phyloP scores from a whole-genome alignment of 2,113 vertebrate species.

The Hippoglossus stenolepis region DNA sequence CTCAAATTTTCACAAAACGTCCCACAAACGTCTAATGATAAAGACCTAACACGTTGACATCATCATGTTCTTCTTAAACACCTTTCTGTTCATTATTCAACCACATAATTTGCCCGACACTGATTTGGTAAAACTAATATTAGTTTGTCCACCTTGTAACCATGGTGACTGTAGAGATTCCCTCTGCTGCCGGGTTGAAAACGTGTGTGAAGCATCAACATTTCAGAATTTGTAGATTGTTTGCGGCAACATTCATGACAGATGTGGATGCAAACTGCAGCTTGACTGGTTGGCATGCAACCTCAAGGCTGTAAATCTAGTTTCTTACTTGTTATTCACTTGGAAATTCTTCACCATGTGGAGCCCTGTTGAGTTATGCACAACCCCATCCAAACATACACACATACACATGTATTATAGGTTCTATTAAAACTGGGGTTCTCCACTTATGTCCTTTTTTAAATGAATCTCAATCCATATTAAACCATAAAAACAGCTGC shows the following conservation, averaged over 20 bases:
- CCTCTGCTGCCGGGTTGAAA: too few species aligned
- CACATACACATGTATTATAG: background rate
- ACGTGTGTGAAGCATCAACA: background rate
- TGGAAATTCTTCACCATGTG: background rate
- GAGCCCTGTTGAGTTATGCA: background rate
- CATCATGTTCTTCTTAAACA: too few species aligned
- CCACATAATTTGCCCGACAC: too few species aligned
- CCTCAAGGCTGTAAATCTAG: background rate
- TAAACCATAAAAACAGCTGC: background rate
- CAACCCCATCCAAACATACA: background rate
- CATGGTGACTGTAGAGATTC: too few species aligned
- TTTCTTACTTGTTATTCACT: background rate
- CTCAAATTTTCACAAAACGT: too few species aligned
- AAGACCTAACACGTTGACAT: background rate
- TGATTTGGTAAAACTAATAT: too few species aligned
- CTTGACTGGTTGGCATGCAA: background rate
- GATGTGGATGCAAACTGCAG: background rate
- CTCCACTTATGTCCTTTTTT: background rate
- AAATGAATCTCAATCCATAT: background rate
- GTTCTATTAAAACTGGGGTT: background rate
- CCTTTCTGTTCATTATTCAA: too few species aligned
- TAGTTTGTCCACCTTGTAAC: too few species aligned
- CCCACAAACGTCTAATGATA: too few species aligned
- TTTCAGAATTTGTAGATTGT: background rate
- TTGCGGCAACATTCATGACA: background rate